Evolutionary conservation across 2,113 vertebrate genomes (phyloP), one percentile per base, ranked within the genome.

Genomic region (Antennarius striatus): DNA sequence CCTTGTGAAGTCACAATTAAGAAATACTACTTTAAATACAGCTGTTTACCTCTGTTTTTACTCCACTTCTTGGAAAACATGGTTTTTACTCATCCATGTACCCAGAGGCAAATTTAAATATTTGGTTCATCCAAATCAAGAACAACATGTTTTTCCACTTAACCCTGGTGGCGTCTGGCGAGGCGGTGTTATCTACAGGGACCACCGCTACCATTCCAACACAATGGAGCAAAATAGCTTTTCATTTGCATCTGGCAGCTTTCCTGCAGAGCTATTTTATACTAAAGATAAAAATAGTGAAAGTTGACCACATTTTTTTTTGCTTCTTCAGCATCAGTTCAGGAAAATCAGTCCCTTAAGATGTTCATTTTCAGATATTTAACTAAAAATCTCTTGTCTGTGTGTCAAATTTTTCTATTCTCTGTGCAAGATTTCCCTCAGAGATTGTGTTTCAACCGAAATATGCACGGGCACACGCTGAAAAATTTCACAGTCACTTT

Each of bases 221-320:
- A 71, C 42, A 75, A 66, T 51, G 48, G 16, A 74, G 60, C 69
- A 72, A 63, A 85, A 63, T 30, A 49, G 32, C 72, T 75, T 64
- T 63, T 69, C 6, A 4, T 73, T 73, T 61, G 45, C 17, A 16
- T 75, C 68, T 85, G 80, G 85, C 79, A 79, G 46, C 57, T 80
- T 64, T 58, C 43, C 49, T 70, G 29, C 12, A 0, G 56, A 66
- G 71, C 49, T 65, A 64, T 81, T 86, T 84, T 73, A 53, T 71
- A 16, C 46, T 4, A 6, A 58, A 79, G 75, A 79, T 75, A 85
- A 79, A 85, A 79, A 87, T 81, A 85, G 72, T 49, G 16, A 48
- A 70, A 65, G 72, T 45, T 55, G 58, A 69, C 67, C 73, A 30
- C 53, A 51, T 17, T 45, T 59, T 78, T 78, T 79, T 52, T 56